Conservation (phyloP, 2,888 invertebrate species). For the Helicoverpa assulta region DNA sequence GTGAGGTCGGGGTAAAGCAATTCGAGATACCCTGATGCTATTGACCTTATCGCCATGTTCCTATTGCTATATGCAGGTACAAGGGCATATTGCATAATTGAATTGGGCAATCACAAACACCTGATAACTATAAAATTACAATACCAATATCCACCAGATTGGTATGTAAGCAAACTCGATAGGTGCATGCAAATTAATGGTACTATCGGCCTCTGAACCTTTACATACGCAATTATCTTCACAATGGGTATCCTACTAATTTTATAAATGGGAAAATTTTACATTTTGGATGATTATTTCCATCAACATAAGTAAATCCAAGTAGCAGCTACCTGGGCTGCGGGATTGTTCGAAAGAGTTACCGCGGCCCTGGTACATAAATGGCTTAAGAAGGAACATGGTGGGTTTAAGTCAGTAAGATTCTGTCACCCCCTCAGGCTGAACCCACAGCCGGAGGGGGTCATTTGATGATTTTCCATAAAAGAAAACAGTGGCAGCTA, state of each 20-base stretch:
- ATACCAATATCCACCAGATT: constrained; percentile 28
- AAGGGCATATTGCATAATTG: constrained; percentile 33
- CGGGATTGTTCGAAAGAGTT: too few relatives aligned
- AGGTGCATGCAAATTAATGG: constrained; percentile 12
- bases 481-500: too few relatives aligned
- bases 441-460: too few relatives aligned
- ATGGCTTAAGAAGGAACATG: too few relatives aligned
- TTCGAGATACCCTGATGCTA: background rate
- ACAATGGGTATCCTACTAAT: background rate
- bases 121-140: constrained; percentile 43
- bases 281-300: too few relatives aligned
- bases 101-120: constrained; percentile 34
- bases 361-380: too few relatives aligned
- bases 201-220: background rate
- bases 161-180: constrained; percentile 1
- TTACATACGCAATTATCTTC: background rate
- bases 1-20: too few relatives aligned
- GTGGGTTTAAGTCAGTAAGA: too few relatives aligned
- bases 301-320: background rate
- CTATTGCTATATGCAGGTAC: constrained; percentile 25
- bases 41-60: constrained; percentile 5
- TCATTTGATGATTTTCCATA: too few relatives aligned
- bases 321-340: background rate
- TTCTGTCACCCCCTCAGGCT: too few relatives aligned
- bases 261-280: background rate